Percentiles rank a stretch among this genome's conserved stretches.
phyloP scores from a whole-genome alignment of 2,797 vertebrate genomes.

The Lithobates pipiens region DNA sequence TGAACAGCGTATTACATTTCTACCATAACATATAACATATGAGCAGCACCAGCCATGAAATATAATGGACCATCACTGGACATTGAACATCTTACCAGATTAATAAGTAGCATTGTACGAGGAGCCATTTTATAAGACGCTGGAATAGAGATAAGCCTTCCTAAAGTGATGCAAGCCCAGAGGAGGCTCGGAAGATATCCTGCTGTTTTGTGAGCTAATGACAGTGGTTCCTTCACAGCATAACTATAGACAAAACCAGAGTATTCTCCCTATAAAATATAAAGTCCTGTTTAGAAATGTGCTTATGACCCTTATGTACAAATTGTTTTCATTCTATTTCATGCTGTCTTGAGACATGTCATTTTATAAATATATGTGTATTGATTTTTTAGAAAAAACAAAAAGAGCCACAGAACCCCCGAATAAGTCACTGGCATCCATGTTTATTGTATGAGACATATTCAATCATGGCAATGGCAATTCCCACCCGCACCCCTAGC shows the following conservation, averaged over 20 bases:
- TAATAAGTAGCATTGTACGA: slow-evolving; percentile 82
- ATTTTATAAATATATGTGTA: no score
- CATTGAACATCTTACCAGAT: slow-evolving; percentile 79
- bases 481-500: no score
- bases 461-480: no score
- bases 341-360: no score
- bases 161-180: slow-evolving; percentile 91
- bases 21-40: no score
- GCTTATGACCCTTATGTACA: not conserved
- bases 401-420: no score
- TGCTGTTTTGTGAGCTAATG: slow-evolving; percentile 83
- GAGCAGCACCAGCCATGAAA: no score
- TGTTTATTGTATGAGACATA: no score
- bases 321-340: not conserved
- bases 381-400: no score
- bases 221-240: slow-evolving; percentile 86
- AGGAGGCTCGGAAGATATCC: slow-evolving; percentile 90
- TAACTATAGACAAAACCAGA: slow-evolving; percentile 93
- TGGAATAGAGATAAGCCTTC: slow-evolving; percentile 88
- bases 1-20: no score
- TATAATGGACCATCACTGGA: no score
- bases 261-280: slow-evolving; percentile 84
- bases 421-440: no score
- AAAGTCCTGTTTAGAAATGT: not conserved
- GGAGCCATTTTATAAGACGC: slow-evolving; percentile 84